Conservation (phyloP, 2,888 invertebrate genomes). For the Sarcophaga rosellei region DNA sequence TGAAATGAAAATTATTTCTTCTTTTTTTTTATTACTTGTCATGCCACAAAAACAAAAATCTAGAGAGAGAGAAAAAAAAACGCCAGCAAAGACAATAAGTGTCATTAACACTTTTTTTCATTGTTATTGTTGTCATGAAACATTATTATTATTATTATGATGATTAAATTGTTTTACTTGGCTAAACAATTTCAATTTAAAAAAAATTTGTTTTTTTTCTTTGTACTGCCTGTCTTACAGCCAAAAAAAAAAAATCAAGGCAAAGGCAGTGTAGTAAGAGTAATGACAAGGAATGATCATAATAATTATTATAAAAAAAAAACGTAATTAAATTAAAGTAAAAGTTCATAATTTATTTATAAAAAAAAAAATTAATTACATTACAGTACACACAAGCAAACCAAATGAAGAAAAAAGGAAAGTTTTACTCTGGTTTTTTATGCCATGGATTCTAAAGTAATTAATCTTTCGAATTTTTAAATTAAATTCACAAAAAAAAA, state of each 20-base stretch:
- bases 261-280: no score
- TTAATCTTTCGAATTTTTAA: constrained; percentile 15
- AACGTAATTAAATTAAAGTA: constrained; percentile 54
- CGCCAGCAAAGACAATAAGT: constrained; percentile 13
- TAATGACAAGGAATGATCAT: no score
- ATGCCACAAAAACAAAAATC: no score
- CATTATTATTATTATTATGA: not conserved
- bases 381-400: not conserved
- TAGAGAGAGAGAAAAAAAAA: no score
- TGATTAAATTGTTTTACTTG: constrained; percentile 54
- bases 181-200: constrained; percentile 25
- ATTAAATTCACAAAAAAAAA: constrained; percentile 2
- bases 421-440: constrained; percentile 19
- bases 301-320: not conserved
- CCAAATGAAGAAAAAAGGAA: constrained; percentile 42
- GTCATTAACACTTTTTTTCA: constrained; percentile 56
- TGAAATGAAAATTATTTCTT: constrained; percentile 36
- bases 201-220: not conserved
- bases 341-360: constrained; percentile 49
- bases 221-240: no score
- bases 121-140: no score
- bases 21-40: not conserved
- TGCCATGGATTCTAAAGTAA: constrained; percentile 51
- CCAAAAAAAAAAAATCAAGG: no score
- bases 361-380: not conserved